Conservation (phyloP, 2,113 vertebrate species). For the Oxygymnocypris stewartii region DNA sequence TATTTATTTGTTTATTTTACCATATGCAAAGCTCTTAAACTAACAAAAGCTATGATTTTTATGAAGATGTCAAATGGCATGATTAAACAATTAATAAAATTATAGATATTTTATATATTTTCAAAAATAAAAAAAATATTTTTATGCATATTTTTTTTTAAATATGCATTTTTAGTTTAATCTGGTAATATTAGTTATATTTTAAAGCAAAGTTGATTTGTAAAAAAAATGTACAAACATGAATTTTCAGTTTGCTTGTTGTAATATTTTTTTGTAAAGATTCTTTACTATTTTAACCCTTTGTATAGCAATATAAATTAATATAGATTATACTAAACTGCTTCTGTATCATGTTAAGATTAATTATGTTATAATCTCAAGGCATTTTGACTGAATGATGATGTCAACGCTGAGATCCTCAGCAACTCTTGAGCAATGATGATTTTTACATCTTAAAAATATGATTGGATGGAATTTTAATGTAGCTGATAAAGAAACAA, state of each 20-base stretch:
- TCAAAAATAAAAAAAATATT: no score
- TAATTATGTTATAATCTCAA: no score
- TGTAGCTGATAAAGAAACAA: not conserved
- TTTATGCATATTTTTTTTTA: no score
- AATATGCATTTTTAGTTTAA: not conserved
- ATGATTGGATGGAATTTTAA: not conserved
- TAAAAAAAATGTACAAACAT: no score
- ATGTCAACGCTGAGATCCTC: not conserved
- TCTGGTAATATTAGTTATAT: not conserved
- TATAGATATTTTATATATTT: not conserved
- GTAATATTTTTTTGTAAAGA: not conserved
- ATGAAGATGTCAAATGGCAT: not conserved
- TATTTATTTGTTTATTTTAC: no score
- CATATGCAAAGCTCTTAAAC: not conserved
- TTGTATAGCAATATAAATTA: not conserved
- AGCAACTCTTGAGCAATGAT: not conserved
- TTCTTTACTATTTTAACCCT: not conserved
- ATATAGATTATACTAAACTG: not conserved
- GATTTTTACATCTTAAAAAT: not conserved
- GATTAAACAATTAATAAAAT: not conserved
- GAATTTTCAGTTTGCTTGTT: no score
- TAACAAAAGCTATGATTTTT: not conserved
- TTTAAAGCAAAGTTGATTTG: not conserved
- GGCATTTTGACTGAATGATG: not conserved
- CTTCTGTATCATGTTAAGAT: not conserved